Conservation (phyloP, 2,113 vertebrate genomes). For the Bettongia penicillata region DNA sequence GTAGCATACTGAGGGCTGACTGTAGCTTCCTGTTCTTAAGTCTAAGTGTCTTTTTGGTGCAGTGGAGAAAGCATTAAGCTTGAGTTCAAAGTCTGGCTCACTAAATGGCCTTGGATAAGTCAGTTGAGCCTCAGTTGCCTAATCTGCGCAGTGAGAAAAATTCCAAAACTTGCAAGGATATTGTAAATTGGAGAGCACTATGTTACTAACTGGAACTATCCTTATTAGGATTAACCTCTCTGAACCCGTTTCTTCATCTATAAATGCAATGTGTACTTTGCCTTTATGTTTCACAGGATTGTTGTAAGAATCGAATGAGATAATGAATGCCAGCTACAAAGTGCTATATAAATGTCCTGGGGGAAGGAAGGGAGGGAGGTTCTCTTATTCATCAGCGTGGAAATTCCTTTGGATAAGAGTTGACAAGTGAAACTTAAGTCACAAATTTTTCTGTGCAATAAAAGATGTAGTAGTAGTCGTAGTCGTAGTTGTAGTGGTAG, state of each 20-base stretch:
- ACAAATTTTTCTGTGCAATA: background rate
- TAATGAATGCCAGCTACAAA: background rate
- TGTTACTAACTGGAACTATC: background rate
- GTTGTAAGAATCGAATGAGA: background rate
- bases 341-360: background rate
- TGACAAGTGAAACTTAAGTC: background rate
- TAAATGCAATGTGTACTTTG: background rate
- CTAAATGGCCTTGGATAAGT: background rate
- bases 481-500: too few relatives aligned
- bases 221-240: background rate
- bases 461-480: background rate
- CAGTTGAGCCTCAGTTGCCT: background rate
- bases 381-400: background rate
- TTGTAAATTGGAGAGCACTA: background rate
- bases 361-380: background rate
- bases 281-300: background rate
- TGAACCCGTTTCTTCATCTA: background rate
- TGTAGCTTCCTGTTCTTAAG: slow-evolving; percentile 6
- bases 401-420: background rate
- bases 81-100: background rate
- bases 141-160: background rate
- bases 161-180: background rate
- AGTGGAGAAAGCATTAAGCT: background rate
- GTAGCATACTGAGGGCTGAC: background rate
- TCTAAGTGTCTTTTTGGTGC: slow-evolving; percentile 2